Conservation (phyloP, 2,888 invertebrate species). For the Protonemura montana region DNA sequence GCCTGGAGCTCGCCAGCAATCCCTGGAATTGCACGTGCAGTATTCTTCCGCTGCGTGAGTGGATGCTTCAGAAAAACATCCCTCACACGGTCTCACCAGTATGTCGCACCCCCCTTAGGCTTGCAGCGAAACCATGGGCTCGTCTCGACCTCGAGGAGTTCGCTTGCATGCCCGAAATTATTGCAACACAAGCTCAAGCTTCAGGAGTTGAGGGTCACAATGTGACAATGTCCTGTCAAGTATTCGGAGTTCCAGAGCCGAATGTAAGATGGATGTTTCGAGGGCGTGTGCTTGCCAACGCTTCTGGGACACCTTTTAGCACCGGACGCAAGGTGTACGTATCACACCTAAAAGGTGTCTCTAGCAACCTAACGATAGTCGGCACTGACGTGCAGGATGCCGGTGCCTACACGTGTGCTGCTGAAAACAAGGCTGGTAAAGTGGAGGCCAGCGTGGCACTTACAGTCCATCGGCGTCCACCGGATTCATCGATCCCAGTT, state of each 20-base stretch:
- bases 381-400: constrained; percentile 78
- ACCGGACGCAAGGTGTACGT: constrained; percentile 58
- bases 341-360: constrained; percentile 71
- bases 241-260: constrained; percentile 76
- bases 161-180: constrained; percentile 78
- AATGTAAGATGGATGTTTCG: constrained; percentile 76
- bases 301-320: constrained; percentile 57
- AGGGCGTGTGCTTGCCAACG: constrained; percentile 74
- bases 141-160: constrained; percentile 79
- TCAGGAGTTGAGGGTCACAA: constrained; percentile 76
- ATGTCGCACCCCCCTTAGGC: constrained; percentile 71
- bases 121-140: constrained; percentile 75
- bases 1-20: constrained; percentile 78
- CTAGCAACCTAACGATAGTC: constrained; percentile 77
- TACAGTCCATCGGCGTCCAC: constrained; percentile 62
- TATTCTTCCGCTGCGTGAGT: constrained; percentile 75
- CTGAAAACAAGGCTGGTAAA: constrained; percentile 82
- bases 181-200: constrained; percentile 66
- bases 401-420: constrained; percentile 78
- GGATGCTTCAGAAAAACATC: constrained; percentile 81
- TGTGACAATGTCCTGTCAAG: constrained; percentile 75
- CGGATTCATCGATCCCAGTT: constrained; percentile 63
- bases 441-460: constrained; percentile 78
- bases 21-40: constrained; percentile 85
- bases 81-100: constrained; percentile 76